Evolutionary conservation across 2,797 vertebrate genomes (phyloP).

Genomic region (Sardinella longiceps): DNA sequence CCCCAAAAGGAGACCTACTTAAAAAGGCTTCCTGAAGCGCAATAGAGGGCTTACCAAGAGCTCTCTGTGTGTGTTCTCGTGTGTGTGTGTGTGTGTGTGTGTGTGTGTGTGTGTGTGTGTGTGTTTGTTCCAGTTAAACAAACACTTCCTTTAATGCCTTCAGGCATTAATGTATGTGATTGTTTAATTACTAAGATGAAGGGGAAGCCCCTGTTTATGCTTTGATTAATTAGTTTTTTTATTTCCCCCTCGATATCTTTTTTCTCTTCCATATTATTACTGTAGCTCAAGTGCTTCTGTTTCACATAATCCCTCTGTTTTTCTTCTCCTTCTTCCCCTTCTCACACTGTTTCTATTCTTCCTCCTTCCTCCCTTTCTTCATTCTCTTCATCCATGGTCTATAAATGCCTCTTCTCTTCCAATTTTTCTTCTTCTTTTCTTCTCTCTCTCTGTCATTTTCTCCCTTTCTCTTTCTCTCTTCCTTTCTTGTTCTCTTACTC

Average conservation of each 20-base stretch:
- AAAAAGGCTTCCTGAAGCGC: not conserved
- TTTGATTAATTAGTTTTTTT: not conserved
- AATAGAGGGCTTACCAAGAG: not conserved
- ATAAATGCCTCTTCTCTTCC: no score
- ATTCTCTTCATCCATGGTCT: no score
- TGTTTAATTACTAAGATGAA: slow-evolving; percentile 17
- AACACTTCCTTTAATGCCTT: not conserved
- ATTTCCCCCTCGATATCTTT: not conserved
- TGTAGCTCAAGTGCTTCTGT: not conserved
- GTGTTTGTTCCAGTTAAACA: not conserved
- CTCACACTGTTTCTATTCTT: no score
- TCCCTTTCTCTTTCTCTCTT: not conserved
- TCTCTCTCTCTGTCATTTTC: not conserved
- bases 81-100: slow-evolving; percentile 26
- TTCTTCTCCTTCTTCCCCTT: no score
- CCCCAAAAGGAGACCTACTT: not conserved
- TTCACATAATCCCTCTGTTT: no score
- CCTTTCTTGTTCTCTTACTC: not conserved
- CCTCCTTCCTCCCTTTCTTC: no score
- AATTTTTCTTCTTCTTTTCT: not conserved
- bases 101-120: slow-evolving; percentile 29
- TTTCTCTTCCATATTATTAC: no score
- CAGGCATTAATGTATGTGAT: not conserved
- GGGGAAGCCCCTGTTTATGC: not conserved
- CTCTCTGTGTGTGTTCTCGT: not conserved